Evolutionary conservation across 2,797 vertebrate species (phyloP), one percentile per base, ranked within the genome.

Genomic region (Falco rusticolus): DNA sequence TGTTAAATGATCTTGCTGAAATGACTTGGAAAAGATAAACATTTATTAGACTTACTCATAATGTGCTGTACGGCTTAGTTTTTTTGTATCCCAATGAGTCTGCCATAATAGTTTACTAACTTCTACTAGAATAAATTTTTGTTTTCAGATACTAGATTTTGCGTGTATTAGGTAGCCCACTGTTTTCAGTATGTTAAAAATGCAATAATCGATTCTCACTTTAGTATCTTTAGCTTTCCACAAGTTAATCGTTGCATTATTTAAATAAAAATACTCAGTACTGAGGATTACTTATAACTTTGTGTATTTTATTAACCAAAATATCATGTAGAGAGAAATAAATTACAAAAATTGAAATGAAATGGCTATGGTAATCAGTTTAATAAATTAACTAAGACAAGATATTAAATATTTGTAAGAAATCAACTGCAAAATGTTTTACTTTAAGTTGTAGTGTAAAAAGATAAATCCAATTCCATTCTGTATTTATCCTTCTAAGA

Each of bases 261-360:
- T 94, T 75, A 90, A 80, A 88, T 54, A 86, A 95, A 93, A 93
- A 80, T 16, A 92, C 56, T 87, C 54, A 57, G 5, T 21, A 47
- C 56, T 71, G 47, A 80, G 12, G 13, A 43, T 84, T 70, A 70
- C 16, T 79, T 81, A 70, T 2, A 82, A 43, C 14, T 68, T 71
- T 18, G 4, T 53, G 7, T 47, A 48, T 87, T 96, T 95, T 87
- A 95, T 90, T 95, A 95, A 84, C 9, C 34, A 82, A 94, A 93
- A 79, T 79, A 90, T 5, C 37, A 57, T 31, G 6, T 79, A 61
- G 82, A 89, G 43, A 75, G 7, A 90, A 93, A 93, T 61, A 90
- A 93, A 86, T 93, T 90, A 94, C 80, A 92, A 83, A 89, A 56
- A 79, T 51, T 76, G 33, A 88, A 94, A 92, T 77, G 48, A 63